Conservation (phyloP, 2,113 vertebrate species). For the Grammomys dolichurus region DNA sequence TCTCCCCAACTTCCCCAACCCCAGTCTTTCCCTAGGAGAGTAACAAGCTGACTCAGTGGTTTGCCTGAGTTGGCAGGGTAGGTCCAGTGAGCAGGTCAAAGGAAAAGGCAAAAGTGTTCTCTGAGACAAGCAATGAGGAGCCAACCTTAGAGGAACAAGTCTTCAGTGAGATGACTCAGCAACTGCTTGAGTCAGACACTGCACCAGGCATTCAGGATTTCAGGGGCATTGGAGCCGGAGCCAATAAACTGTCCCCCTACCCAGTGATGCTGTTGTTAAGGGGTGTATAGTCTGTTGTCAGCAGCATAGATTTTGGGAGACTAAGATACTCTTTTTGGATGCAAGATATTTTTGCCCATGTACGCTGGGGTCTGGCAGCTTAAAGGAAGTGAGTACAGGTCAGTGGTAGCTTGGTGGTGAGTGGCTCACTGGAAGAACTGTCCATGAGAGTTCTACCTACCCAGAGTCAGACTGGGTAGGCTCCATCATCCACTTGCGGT, state of each 20-base stretch:
- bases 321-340: neutral
- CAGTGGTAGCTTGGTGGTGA: neutral
- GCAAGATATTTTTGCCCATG: neutral
- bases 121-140: neutral
- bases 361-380: neutral
- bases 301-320: neutral
- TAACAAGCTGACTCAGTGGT: neutral
- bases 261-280: neutral
- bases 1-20: neutral
- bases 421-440: slow-evolving; percentile 2
- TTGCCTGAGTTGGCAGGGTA: neutral
- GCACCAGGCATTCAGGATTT: neutral
- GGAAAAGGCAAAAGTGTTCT: neutral
- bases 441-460: too few relatives aligned
- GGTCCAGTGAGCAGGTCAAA: neutral
- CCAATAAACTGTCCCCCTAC: neutral
- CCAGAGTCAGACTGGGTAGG: neutral
- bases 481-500: neutral
- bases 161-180: neutral
- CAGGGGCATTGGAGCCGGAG: neutral
- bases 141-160: neutral
- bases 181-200: neutral
- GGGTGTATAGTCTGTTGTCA: neutral
- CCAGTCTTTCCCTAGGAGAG: neutral
- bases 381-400: neutral